Base-by-base conservation (phyloP, 2,888 invertebrate genomes). In the Limenitis camilla region DNA sequence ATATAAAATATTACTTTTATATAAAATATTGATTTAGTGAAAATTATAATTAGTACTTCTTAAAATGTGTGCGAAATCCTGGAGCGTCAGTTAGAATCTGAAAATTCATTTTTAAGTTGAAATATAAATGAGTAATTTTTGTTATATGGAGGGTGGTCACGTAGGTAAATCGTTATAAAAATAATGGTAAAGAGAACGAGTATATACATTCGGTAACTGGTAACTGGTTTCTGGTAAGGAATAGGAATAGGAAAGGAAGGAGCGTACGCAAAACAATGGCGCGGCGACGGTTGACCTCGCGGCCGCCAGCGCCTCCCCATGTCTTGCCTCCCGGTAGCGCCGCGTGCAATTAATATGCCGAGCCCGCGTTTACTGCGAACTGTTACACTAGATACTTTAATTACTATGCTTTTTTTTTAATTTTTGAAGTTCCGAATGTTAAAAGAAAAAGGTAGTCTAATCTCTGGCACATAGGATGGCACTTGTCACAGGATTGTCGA, bases 301-400 rank as follows among this genome's bases (percentile, higher is more conserved):
- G 77, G 71, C 74, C 73, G 69, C 82, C 81, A 71, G 74, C 73
- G 69, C 82, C 81, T 72, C 81, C 80, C 79, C 74, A 74, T 75
- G 78, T 79, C 81, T 81, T 78, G 74, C 79, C 78, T 69, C 78
- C 79, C 81, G 83, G 84, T 84, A 82, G 85, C 84, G 79, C 85
- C 86, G 87, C 86, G 84, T 86, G 87, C 87, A 87, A 87, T 87
- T 87, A 87, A 87, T 87, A 87, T 86, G 86, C 87, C 83, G 83
- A 84, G 84, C 79, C 86, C 85, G 85, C 87, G 84, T 72, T 63
- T 71, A 74, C 65, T 3, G 47, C 61, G 73, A 64, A 56, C 7
- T 11, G 40, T 0, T 2, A 0, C 10, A 35, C 54, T 78, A 76
- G 76, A 65, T 74, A 67, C 74, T 81, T 69, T 49, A 27, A 38